Base-by-base conservation (phyloP, 1,140 invertebrate species). In the Eumeta japonica region DNA sequence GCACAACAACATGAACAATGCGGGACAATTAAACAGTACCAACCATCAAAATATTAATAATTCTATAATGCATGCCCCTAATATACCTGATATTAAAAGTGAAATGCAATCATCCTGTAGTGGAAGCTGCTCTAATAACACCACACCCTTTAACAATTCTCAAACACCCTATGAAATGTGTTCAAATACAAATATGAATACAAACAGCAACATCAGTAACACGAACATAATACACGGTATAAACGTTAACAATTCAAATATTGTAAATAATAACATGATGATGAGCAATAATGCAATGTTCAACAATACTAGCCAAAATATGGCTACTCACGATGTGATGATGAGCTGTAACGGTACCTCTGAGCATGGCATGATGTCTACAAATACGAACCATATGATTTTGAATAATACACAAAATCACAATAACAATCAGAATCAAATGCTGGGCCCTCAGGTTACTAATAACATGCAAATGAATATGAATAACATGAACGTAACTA, bases 51-150 rank as follows among this genome's bases (percentile, higher is more conserved):
- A 61, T 14, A 56, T 71, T 38, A 68, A 50, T 43, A 70, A 50
- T 37, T 48, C 62, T 10, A 52, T 73, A 34, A 64, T 74, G 62
- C 66, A 74, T 43, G 57, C 59, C 29, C 65, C 63, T 7, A 74
- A 66, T 35, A 74, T 72, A 45, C 65, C 67, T 5, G 70, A 74
- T 35, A 74, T 74, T 12, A 74, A 74, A 50, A 74, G 67, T 50
- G 70, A 74, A 32, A 64, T 74, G 1, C 66, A 67, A 49, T 66
- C 57, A 43, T 61, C 63, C 0, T 74, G 70, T 33, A 58, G 65
- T 37, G 67, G 63, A 1, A 70, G 61, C 33, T 74, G 70, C 27
- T 55, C 66, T 10, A 71, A 61, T 37, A 70, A 57, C 35, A 55
- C 37, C 28, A 32, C 55, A 10, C 63, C 62, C 31, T 74, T 65